phyloP scores from a whole-genome alignment of 2,113 vertebrate genomes.

The Alethe castanea region DNA sequence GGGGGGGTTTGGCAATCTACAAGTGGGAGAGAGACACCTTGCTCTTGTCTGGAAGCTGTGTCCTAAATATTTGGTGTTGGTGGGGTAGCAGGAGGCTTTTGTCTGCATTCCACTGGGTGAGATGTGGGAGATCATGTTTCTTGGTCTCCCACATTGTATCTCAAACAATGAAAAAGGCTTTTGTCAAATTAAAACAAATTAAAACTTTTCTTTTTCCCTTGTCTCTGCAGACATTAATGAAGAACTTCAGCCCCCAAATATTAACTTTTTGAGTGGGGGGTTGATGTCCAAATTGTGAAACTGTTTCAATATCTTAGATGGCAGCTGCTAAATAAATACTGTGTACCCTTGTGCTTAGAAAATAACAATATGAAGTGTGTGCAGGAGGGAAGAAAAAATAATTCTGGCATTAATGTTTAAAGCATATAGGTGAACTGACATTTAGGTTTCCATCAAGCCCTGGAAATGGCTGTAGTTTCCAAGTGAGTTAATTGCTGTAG shows the following conservation, averaged over 20 bases:
- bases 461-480: not conserved
- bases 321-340: not conserved
- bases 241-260: not conserved
- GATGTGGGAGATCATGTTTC: rapidly evolving
- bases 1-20: not conserved
- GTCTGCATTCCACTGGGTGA: not conserved
- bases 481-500: not conserved
- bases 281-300: not conserved
- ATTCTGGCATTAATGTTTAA: not conserved
- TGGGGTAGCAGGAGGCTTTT: not conserved
- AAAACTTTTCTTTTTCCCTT: not conserved
- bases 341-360: not conserved
- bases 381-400: not conserved
- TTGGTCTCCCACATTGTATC: not conserved
- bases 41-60: not conserved
- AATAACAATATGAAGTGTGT: not conserved
- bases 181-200: not conserved
- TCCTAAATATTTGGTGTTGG: not conserved
- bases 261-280: not conserved
- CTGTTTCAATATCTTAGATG: not conserved
- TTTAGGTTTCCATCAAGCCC: not conserved
- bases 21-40: not conserved
- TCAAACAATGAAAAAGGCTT: not conserved
- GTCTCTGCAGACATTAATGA: not conserved
- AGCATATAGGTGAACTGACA: not conserved